Evolutionary conservation across 2,113 vertebrate species (phyloP), one percentile per base, ranked within the genome.

Genomic region (Lichenostomus cassidix): DNA sequence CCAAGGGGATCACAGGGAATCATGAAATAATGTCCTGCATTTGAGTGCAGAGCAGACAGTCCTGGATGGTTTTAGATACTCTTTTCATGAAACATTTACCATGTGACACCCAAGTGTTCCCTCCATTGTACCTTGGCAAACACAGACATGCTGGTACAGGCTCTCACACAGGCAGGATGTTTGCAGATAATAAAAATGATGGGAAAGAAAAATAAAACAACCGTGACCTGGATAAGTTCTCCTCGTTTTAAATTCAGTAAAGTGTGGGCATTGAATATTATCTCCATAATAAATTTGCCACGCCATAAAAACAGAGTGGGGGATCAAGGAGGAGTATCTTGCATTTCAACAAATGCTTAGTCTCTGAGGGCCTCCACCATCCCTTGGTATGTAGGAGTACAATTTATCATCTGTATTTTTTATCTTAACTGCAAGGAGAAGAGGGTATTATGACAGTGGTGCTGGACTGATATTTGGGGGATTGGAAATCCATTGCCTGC

Each of bases 21-120:
- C 94, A 95, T 63, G 83, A 88, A 93, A 97, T 94, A 96, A 95
- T 85, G 91, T 95, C 95, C 92, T 70, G 86, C 22, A 18, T 95
- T 95, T 92, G 93, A 95, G 86, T 74, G 92, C 94, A 94, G 90
- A 95, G 94, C 95, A 97, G 95, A 95, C 92, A 94, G 87, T 92
- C 90, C 89, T 42, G 74, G 88, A 37, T 71, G 79, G 87, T 77
- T 93, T 97, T 95, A 94, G 94, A 96, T 96, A 83, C 90, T 89
- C 94, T 83, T 94, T 96, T 92, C 95, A 96, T 94, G 93, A 95
- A 94, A 96, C 93, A 94, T 95, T 97, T 93, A 87, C 94, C 70
- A 46, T 71, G 95, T 94, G 79, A 92, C 84, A 91, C 89, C 9
- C 5, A 88, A 83, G 93, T 12, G 52, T 90, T 86, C 76, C 37